phyloP scores from a whole-genome alignment of 2,888 invertebrate species.

The Lithophane socia region DNA sequence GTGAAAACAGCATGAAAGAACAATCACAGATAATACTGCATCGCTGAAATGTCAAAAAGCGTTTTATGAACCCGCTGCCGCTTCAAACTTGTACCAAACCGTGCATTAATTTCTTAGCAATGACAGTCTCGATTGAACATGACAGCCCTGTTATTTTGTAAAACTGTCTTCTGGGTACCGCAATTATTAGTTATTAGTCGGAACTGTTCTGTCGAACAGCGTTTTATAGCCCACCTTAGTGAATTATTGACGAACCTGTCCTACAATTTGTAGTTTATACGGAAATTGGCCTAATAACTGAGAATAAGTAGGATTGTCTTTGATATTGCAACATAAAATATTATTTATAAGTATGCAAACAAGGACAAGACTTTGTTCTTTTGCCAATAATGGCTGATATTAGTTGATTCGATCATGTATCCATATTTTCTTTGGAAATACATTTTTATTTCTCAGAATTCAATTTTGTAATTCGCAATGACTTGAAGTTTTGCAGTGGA shows the following conservation, averaged over 20 bases:
- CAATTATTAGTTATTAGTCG: slow-evolving; percentile 60
- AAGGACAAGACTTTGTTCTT: background rate
- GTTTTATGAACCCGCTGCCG: background rate
- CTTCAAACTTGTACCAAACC: slow-evolving; percentile 6
- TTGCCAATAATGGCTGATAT: background rate
- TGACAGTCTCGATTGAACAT: slow-evolving; percentile 39
- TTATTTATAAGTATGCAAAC: background rate
- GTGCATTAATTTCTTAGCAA: slow-evolving; percentile 58
- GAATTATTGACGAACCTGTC: slow-evolving; percentile 51
- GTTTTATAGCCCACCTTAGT: slow-evolving; percentile 29
- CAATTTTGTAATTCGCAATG: no score
- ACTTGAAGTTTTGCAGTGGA: background rate
- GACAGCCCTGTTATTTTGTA: slow-evolving; percentile 57
- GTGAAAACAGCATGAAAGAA: no score
- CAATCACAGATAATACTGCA: no score
- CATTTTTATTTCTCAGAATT: background rate
- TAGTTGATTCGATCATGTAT: background rate
- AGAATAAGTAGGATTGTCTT: slow-evolving; percentile 1
- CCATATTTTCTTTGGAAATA: background rate
- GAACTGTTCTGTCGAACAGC: slow-evolving; percentile 21
- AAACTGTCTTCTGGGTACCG: slow-evolving; percentile 44
- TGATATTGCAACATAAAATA: slow-evolving; percentile 4
- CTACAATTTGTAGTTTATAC: slow-evolving; percentile 37
- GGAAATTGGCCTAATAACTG: slow-evolving; percentile 21
- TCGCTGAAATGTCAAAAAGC: background rate